Evolutionary conservation across 2,888 invertebrate genomes (phyloP).

Genomic region (Leucania comma): DNA sequence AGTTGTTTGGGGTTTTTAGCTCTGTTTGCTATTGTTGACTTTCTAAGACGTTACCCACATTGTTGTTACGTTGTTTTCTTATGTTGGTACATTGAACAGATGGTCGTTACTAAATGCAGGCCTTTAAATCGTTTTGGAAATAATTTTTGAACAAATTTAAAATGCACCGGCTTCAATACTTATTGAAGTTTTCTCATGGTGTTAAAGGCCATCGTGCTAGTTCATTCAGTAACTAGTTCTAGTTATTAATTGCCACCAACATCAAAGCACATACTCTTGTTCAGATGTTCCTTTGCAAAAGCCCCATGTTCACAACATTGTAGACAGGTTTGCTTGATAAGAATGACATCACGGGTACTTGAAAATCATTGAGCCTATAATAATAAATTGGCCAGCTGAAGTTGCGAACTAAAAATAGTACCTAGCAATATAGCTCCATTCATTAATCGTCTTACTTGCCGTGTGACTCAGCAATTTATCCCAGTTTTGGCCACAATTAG

Average conservation of each 20-base stretch:
- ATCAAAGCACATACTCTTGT: background rate
- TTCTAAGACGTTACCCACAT: constrained; percentile 68
- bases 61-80: constrained; percentile 58
- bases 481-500: constrained; percentile 52
- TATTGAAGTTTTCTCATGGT: background rate
- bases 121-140: constrained; percentile 5
- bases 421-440: constrained; percentile 36
- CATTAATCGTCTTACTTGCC: constrained; percentile 57
- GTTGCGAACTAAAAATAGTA: constrained; percentile 64
- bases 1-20: constrained; percentile 78
- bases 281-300: constrained; percentile 13
- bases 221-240: background rate
- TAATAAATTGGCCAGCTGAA: constrained; percentile 56
- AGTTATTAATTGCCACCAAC: background rate
- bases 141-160: background rate
- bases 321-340: constrained; percentile 34
- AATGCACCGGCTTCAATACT: background rate
- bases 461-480: constrained; percentile 60
- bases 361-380: constrained; percentile 50
- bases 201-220: background rate
- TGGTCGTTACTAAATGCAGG: constrained; percentile 61
- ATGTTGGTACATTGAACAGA: constrained; percentile 66
- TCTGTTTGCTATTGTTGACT: constrained; percentile 78
- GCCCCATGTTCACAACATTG: constrained; percentile 18
- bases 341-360: constrained; percentile 59